These are phyloP conservation scores for Megalurothrips usitatus DNA, from an alignment of 2,888 invertebrate species.

Conservation along the genomic window DNA sequence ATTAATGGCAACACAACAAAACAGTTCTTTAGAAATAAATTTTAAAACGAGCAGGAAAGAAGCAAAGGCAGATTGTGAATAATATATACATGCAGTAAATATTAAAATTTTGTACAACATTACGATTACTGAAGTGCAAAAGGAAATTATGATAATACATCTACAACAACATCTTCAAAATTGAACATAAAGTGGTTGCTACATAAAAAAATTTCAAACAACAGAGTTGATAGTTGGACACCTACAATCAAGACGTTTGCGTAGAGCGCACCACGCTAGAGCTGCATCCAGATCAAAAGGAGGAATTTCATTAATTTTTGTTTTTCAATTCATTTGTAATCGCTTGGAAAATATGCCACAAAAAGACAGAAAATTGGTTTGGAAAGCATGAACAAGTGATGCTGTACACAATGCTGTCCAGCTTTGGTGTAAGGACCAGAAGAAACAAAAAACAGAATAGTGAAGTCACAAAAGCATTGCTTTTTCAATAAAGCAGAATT, in stretches of 20 bases:
- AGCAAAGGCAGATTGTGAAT: not conserved
- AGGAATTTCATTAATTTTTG: not conserved
- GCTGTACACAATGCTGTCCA: too few relatives aligned
- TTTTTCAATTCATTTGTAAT: too few relatives aligned
- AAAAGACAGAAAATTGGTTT: constrained; percentile 30
- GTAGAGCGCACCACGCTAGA: constrained; percentile 87
- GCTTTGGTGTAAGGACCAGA: too few relatives aligned
- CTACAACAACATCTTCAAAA: not conserved
- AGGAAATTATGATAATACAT: not conserved
- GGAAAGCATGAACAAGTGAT: too few relatives aligned
- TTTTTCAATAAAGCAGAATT: not conserved
- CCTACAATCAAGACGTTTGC: constrained; percentile 88
- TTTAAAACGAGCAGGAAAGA: constrained; percentile 10
- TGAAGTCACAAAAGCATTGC: not conserved
- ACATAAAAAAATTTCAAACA: not conserved
- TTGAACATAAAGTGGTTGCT: not conserved
- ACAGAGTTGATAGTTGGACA: constrained; percentile 42
- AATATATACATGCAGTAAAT: not conserved
- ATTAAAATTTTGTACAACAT: not conserved
- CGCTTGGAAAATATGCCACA: not conserved
- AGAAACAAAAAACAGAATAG: too few relatives aligned
- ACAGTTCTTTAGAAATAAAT: constrained; percentile 32
- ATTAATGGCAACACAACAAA: constrained; percentile 2
- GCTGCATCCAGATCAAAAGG: constrained; percentile 55
- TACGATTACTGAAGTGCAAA: not conserved